Evolutionary conservation across 2,888 invertebrate genomes (phyloP).

Genomic region (Drosophila phalerata): DNA sequence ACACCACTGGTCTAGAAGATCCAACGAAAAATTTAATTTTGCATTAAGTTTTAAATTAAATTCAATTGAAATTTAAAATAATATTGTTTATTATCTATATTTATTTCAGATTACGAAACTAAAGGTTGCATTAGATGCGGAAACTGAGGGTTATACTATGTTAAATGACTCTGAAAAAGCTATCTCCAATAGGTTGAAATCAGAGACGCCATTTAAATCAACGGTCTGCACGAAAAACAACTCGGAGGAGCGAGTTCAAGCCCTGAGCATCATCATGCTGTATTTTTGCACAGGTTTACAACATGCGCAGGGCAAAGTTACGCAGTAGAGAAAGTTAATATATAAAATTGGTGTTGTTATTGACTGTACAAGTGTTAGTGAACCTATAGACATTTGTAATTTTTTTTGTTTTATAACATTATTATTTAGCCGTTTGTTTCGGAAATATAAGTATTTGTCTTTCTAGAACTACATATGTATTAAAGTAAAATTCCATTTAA

Average conservation of each 20-base stretch:
- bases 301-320: slow-evolving; percentile 84
- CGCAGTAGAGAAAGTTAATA: slow-evolving; percentile 59
- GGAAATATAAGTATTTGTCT: slow-evolving; percentile 2
- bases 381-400: slow-evolving; percentile 62
- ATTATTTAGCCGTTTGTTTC: slow-evolving; percentile 51
- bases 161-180: slow-evolving; percentile 53
- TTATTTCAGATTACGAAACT: slow-evolving; percentile 89
- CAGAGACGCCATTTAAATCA: slow-evolving; percentile 87
- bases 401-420: slow-evolving; percentile 53
- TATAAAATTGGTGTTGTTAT: slow-evolving; percentile 39
- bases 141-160: slow-evolving; percentile 87
- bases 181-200: slow-evolving; percentile 86
- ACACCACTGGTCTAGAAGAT: no score
- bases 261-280: slow-evolving; percentile 95
- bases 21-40: no score
- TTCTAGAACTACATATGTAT: not conserved
- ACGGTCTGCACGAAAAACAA: slow-evolving; percentile 73
- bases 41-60: no score
- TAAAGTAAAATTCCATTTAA: slow-evolving; percentile 4
- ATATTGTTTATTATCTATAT: not conserved
- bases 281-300: slow-evolving; percentile 98
- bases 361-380: slow-evolving; percentile 76
- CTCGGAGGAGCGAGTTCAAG: slow-evolving; percentile 95
- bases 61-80: no score
- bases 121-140: slow-evolving; percentile 91